Evolutionary conservation across 2,797 vertebrate species (phyloP).

Genomic region (Thaleichthys pacificus): DNA sequence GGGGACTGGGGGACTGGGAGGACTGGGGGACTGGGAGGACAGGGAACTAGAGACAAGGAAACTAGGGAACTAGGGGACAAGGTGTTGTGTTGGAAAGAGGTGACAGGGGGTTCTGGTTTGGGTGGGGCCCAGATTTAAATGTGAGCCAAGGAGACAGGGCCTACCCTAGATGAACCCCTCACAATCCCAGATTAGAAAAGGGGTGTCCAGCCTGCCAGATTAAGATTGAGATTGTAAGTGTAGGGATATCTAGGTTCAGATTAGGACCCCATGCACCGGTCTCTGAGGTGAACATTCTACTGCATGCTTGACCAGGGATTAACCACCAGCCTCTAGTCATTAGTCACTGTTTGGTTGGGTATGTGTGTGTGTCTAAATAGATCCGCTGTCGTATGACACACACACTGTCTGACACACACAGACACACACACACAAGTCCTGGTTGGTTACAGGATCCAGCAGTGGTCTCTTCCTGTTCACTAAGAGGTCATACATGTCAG

Average conservation of each 20-base stretch:
- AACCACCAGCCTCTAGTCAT: neutral
- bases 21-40: too few relatives aligned
- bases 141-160: neutral
- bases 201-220: slow-evolving; percentile 14
- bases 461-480: neutral
- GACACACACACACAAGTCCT: neutral
- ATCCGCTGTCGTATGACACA: too few relatives aligned
- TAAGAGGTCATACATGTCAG: neutral
- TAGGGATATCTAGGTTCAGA: slow-evolving; percentile 15
- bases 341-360: neutral
- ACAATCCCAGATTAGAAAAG: slow-evolving; percentile 2
- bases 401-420: neutral
- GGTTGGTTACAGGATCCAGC: slow-evolving; percentile 5
- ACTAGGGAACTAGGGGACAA: too few relatives aligned
- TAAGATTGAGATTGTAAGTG: neutral
- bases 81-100: too few relatives aligned
- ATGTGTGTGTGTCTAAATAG: neutral
- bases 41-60: too few relatives aligned
- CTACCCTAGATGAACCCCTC: slow-evolving; percentile 16
- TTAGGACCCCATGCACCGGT: neutral
- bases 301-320: too few relatives aligned
- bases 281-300: too few relatives aligned
- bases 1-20: too few relatives aligned
- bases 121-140: neutral
- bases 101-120: neutral